Percentiles rank a stretch among this genome's conserved stretches.
Conservation (phyloP, 2,797 vertebrate species). For the Cygnus olor region DNA sequence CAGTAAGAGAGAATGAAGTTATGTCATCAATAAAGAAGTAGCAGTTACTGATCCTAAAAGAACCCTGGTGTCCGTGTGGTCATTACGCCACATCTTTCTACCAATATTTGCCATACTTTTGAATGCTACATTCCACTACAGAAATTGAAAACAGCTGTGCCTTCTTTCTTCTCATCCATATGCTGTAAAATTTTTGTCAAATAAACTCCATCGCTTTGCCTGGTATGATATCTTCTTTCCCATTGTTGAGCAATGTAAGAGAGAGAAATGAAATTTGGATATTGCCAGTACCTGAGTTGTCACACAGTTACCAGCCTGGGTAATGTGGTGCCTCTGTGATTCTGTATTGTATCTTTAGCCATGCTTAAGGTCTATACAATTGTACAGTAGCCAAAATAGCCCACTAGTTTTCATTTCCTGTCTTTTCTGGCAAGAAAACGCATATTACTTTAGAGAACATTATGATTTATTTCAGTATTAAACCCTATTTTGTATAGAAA, state of each 20-base stretch:
- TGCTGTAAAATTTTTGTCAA: conserved; percentile 12
- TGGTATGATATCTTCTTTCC: not conserved
- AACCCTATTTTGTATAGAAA: not conserved
- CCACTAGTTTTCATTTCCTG: not conserved
- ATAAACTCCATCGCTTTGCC: not conserved
- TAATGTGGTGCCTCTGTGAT: not conserved
- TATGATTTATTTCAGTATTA: not conserved
- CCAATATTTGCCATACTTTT: not conserved
- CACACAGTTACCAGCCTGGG: not conserved
- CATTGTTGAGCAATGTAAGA: not conserved
- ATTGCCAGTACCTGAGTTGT: not conserved
- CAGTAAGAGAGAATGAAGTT: too few relatives aligned
- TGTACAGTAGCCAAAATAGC: not conserved
- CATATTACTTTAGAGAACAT: not conserved
- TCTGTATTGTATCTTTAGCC: not conserved
- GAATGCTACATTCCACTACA: conserved; percentile 9
- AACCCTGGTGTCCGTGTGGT: too few relatives aligned
- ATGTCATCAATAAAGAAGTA: too few relatives aligned
- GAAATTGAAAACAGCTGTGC: conserved; percentile 29
- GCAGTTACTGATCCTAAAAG: too few relatives aligned
- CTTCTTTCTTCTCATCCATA: conserved; percentile 14
- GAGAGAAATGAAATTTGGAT: not conserved
- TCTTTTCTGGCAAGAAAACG: not conserved
- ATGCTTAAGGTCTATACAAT: not conserved
- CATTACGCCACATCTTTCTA: not conserved